A percentile compares a stretch with the other conserved stretches of the same genome.
Evolutionary conservation across 2,888 invertebrate genomes (phyloP).

Genomic region (Chirona hameri): DNA sequence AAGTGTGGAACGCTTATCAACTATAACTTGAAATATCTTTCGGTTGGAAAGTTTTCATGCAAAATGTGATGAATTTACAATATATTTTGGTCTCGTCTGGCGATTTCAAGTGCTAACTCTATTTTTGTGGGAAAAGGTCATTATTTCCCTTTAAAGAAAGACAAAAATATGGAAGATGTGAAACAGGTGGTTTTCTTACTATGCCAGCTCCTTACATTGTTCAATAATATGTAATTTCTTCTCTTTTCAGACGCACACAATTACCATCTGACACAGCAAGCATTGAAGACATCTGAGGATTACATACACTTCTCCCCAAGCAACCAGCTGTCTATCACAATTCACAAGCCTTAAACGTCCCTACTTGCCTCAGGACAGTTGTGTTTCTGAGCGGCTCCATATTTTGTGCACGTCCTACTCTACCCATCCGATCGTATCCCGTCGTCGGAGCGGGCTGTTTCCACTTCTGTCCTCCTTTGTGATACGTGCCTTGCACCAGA

Average conservation of each 20-base stretch:
- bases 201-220: too few relatives aligned
- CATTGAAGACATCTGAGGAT: constrained; percentile 28
- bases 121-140: too few relatives aligned
- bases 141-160: too few relatives aligned
- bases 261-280: constrained; percentile 3
- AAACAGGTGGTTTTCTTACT: too few relatives aligned
- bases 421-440: not conserved
- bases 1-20: too few relatives aligned
- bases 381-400: not conserved
- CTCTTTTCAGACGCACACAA: not conserved
- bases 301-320: not conserved
- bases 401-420: not conserved
- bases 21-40: too few relatives aligned
- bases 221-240: not conserved
- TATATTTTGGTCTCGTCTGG: too few relatives aligned
- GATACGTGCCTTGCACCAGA: not conserved
- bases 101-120: too few relatives aligned
- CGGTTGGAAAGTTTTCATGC: too few relatives aligned
- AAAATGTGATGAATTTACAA: too few relatives aligned
- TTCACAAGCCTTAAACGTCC: not conserved
- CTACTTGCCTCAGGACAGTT: too few relatives aligned
- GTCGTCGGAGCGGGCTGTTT: not conserved
- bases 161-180: too few relatives aligned
- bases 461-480: not conserved
- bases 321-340: not conserved